Base-by-base conservation (phyloP, 2,888 invertebrate species). In the Platycheirus rosarum region DNA sequence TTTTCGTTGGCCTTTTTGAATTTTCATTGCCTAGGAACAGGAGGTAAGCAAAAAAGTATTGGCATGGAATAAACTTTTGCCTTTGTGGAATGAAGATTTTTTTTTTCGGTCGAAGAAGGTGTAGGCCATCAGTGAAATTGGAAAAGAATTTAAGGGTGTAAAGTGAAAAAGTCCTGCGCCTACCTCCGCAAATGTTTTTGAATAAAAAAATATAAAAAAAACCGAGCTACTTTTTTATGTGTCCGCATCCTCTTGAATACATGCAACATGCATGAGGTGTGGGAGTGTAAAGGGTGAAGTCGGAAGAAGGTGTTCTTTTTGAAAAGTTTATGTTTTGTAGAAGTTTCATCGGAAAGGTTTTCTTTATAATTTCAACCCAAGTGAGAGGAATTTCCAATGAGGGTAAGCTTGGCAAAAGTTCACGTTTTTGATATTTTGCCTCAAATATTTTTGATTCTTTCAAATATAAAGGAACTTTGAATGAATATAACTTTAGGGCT, bases 361-460 rank as follows among this genome's bases (percentile, higher is more conserved):
- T 11, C 9, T 53, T n/a, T 14, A 14, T 29, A 14, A 35, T 20
- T 35, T 37, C 8, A 20, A 16, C 37, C 16, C 0, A 40, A 55
- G 55, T 23, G 37, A 55, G 37, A 57, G 23, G 57, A 57, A 40
- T 57, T 18, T 20, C 14, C 20, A 40, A 55, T 37, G 23, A 57
- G 5, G 26, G 18, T 48, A 23, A 23, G 46, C 35, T 20, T 35
- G 35, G 57, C 57, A 40, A n/a, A n/a, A n/a, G 40, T 57, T 57
- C 11, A 5, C 37, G 23, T 14, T 57, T 57, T 23, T 40, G 40
- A 57, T 18, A 53, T 53, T 37, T 35, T 53, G 53, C 20, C 40
- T 40, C 11, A 57, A 57, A 57, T 57, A 40, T 6, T 57, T 57
- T 14, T 40, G 40, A 57, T 57, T 57, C 40, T 14, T 57, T 40